A percentile compares a stretch with the other conserved stretches of the same genome.
phyloP scores from a whole-genome alignment of 2,113 vertebrate species.

The Romanogobio albipinnatus region DNA sequence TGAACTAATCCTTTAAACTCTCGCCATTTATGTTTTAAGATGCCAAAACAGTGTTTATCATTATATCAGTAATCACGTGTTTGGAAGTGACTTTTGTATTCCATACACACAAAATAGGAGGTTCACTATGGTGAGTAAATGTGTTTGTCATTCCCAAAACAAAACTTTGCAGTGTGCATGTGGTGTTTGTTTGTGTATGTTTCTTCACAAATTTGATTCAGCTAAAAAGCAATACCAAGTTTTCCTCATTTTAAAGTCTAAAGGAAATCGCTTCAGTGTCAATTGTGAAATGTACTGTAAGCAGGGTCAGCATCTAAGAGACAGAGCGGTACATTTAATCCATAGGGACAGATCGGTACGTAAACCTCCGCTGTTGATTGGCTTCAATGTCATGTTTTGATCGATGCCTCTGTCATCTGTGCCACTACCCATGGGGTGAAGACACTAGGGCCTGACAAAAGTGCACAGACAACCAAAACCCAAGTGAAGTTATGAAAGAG shows the following conservation, averaged over 20 bases:
- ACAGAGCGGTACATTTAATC: constrained; percentile 48
- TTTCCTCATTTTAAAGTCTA: constrained; percentile 5
- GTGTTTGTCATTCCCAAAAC: background rate
- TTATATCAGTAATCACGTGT: background rate
- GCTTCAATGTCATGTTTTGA: constrained; percentile 50
- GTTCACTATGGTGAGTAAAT: background rate
- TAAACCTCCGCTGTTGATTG: constrained; percentile 48
- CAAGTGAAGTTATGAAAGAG: constrained; percentile 54
- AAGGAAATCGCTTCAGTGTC: constrained; percentile 32
- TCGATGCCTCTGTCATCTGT: constrained; percentile 55
- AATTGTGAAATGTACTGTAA: constrained; percentile 25
- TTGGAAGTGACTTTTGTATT: background rate
- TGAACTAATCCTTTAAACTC: too few relatives aligned
- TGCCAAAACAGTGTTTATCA: background rate
- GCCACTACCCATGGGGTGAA: constrained; percentile 48
- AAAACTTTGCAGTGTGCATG: background rate
- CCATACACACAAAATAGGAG: background rate
- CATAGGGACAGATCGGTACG: constrained; percentile 53
- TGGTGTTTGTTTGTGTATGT: background rate
- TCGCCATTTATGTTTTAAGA: background rate
- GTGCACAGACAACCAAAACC: constrained; percentile 57
- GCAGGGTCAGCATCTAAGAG: constrained; percentile 46
- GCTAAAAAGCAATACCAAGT: background rate
- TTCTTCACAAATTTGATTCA: background rate
- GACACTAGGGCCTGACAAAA: constrained; percentile 46